A percentile compares a stretch with the other conserved stretches of the same genome.
Evolutionary conservation across 2,888 invertebrate species (phyloP).

Genomic region (Platerodrilus igneus): DNA sequence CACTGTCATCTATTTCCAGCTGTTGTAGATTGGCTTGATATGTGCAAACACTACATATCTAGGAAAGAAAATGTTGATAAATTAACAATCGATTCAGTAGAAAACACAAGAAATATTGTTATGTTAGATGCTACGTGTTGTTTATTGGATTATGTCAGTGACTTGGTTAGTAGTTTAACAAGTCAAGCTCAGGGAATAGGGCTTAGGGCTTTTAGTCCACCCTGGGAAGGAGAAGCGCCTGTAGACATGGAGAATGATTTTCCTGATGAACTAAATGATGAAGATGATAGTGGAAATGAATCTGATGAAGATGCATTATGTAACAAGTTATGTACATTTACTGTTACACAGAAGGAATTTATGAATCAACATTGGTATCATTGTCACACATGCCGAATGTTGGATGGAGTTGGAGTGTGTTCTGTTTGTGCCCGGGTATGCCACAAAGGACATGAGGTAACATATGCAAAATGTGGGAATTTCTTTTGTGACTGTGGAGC

Average conservation of each 20-base stretch:
- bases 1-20: constrained; percentile 79
- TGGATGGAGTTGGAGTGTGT: constrained; percentile 97
- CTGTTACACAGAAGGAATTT: constrained; percentile 94
- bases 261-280: constrained; percentile 83
- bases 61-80: constrained; percentile 57
- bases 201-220: constrained; percentile 58
- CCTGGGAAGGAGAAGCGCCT: constrained; percentile 76
- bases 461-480: constrained; percentile 96
- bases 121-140: constrained; percentile 77
- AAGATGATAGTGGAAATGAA: constrained; percentile 92
- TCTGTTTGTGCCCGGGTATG: constrained; percentile 96
- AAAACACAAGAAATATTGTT: constrained; percentile 47
- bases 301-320: constrained; percentile 89
- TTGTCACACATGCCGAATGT: constrained; percentile 98
- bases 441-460: constrained; percentile 92
- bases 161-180: constrained; percentile 59
- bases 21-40: constrained; percentile 72
- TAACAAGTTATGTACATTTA: constrained; percentile 93
- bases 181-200: constrained; percentile 25
- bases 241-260: constrained; percentile 77
- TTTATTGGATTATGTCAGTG: constrained; percentile 78
- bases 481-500: constrained; percentile 99
- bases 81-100: constrained; percentile 47
- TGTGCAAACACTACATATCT: constrained; percentile 59
- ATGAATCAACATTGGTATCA: constrained; percentile 99